These are phyloP conservation scores for Astropecten irregularis DNA, from an alignment of 53 echinoderm and acorn worm genomes.

Conservation along the genomic window DNA sequence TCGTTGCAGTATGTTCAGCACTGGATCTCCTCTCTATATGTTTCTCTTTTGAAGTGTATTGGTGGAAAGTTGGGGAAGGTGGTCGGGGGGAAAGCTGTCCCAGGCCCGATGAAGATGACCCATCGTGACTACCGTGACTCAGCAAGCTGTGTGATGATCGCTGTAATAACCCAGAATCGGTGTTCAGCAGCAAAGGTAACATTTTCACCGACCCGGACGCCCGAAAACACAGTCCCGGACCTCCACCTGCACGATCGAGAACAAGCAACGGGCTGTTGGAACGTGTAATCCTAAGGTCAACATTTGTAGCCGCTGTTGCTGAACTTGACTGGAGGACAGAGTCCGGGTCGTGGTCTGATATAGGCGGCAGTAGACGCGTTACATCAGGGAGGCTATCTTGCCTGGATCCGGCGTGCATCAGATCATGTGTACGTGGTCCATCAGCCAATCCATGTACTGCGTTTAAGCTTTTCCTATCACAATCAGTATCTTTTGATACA, in stretches of 20 bases:
- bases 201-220: constrained; percentile 19
- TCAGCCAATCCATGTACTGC: not conserved
- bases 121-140: constrained; percentile 4
- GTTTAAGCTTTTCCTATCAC: not conserved
- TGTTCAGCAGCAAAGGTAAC: not conserved
- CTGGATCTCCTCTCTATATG: constrained; percentile 9
- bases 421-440: not conserved
- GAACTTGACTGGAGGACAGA: not conserved
- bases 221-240: constrained; percentile 5
- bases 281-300: not conserved
- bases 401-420: not conserved
- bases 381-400: constrained; percentile 20
- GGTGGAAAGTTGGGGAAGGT: constrained; percentile 1
- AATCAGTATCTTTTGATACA: constrained; percentile 20
- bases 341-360: constrained; percentile 21
- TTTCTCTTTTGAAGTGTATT: not conserved
- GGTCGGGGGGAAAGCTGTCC: constrained; percentile 17
- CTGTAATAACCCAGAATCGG: not conserved
- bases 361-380: constrained; percentile 36
- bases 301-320: not conserved
- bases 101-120: constrained; percentile 1
- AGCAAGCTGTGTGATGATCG: not conserved
- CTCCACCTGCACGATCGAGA: constrained; percentile 22
- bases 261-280: constrained; percentile 31
- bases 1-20: not conserved